A percentile compares a stretch with the other conserved stretches of the same genome.
Evolutionary conservation across 2,797 vertebrate species (phyloP).

Genomic region (Chaunax sp.): DNA sequence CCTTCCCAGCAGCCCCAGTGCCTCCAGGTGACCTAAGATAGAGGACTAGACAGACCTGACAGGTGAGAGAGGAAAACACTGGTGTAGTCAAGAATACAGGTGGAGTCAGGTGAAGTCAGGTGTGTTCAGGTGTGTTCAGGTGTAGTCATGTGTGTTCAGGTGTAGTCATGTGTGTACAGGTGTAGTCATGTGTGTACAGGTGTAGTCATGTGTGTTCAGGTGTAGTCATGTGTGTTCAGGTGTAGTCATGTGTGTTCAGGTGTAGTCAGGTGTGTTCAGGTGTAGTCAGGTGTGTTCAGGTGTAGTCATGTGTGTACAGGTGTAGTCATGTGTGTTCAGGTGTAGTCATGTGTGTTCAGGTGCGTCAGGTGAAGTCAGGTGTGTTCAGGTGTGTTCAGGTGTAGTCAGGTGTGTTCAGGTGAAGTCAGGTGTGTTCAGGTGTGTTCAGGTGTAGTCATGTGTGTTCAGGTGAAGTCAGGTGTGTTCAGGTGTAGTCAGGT

Average conservation of each 20-base stretch:
- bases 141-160: not conserved
- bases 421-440: not conserved
- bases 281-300: too few relatives aligned
- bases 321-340: not conserved
- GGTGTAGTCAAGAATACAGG: too few relatives aligned
- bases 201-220: not conserved
- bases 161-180: not conserved
- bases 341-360: not conserved
- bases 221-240: not conserved
- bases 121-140: not conserved
- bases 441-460: not conserved
- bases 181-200: too few relatives aligned
- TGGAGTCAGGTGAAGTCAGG: too few relatives aligned
- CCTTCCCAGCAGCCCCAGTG: slow-evolving; percentile 87
- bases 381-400: not conserved
- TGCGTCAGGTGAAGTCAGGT: too few relatives aligned
- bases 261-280: not conserved
- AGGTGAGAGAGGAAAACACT: slow-evolving; percentile 8
- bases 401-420: too few relatives aligned
- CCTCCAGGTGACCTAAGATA: slow-evolving; percentile 93
- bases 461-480: not conserved
- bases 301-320: not conserved
- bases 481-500: not conserved
- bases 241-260: not conserved
- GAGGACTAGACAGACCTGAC: slow-evolving; percentile 86